These are phyloP conservation scores for Euphydryas editha DNA, from an alignment of 2,888 invertebrate species.

Conservation along the genomic window DNA sequence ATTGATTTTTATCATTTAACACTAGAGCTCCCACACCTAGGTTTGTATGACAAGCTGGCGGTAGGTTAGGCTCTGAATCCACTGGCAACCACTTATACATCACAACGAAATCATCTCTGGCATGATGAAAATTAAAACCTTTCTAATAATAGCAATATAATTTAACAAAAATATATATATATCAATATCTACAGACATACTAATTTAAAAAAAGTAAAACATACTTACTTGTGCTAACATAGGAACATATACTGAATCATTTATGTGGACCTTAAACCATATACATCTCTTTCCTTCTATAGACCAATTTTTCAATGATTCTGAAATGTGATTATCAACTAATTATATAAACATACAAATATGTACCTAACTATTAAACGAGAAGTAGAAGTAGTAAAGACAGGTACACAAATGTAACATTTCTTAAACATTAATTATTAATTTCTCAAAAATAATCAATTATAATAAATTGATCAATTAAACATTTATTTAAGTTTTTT, in stretches of 20 bases:
- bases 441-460: too few species aligned
- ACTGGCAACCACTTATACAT: conserved; percentile 91
- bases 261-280: conserved; percentile 91
- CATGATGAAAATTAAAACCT: conserved; percentile 96
- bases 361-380: too few species aligned
- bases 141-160: conserved; percentile 77
- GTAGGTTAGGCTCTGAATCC: conserved; percentile 85
- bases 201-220: neutral
- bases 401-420: too few species aligned
- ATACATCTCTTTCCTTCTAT: conserved; percentile 86
- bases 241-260: conserved; percentile 88
- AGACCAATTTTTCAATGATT: conserved; percentile 88
- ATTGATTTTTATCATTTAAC: conserved; percentile 88
- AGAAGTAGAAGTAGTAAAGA: too few species aligned
- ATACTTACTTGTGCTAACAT: conserved; percentile 86
- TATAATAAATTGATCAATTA: too few species aligned
- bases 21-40: conserved; percentile 94
- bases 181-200: neutral
- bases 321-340: conserved; percentile 70
- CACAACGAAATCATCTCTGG: conserved; percentile 90
- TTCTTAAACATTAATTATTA: too few species aligned
- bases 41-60: conserved; percentile 90
- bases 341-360: too few species aligned
- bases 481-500: too few species aligned
- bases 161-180: conserved; percentile 25